Evolutionary conservation across 2,888 invertebrate genomes (phyloP), one percentile per base, ranked within the genome.

Genomic region (Tetragnatha montana): DNA sequence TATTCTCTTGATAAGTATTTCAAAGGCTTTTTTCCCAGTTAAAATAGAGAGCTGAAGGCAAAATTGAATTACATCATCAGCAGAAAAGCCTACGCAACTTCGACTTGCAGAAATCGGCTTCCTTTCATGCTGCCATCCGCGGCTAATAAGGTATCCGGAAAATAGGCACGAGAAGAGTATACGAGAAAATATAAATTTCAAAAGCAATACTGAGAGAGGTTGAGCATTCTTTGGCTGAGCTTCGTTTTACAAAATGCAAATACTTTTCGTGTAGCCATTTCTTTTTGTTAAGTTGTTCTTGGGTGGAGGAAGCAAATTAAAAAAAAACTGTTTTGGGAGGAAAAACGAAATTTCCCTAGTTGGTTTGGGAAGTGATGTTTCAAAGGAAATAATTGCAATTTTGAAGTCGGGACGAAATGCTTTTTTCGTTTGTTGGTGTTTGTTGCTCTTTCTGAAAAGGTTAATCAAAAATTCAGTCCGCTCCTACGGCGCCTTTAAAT

Each of bases 331-430:
- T 10, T 60, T 7, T 12, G 14, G 60, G 8, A 60, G 60, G 60
- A 10, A 60, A 21, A n/a, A 8, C 22, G 12, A 35, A 78, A 60
- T 78, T 22, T 51, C 12, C 76, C 10, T n/a, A 19, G 21, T 12
- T 12, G 51, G 49, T 75, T 76, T 19, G n/a, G 60, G 60, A 60
- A 60, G 60, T 76, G 50, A 49, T 76, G 50, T 50, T 76, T 50
- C 76, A 76, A 76, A 76, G 21, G 60, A 68, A 60, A 78, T 22
- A 22, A 60, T 17, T 35, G 8, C 12, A 8, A 22, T 22, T 0
- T 19, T 17, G 7, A 51, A 78, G 19, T 19, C 21, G 51, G 19
- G 6, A 17, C 22, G 22, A 14, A 7, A 78, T 60, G 60, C 0
- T 22, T 22, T 21, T 60, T 14, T 60, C 8, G 17, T 60, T 60